Percentiles rank a stretch among this genome's conserved stretches.
Conservation (phyloP, 2,113 vertebrate species). For the Psittacula cyanocephala region DNA sequence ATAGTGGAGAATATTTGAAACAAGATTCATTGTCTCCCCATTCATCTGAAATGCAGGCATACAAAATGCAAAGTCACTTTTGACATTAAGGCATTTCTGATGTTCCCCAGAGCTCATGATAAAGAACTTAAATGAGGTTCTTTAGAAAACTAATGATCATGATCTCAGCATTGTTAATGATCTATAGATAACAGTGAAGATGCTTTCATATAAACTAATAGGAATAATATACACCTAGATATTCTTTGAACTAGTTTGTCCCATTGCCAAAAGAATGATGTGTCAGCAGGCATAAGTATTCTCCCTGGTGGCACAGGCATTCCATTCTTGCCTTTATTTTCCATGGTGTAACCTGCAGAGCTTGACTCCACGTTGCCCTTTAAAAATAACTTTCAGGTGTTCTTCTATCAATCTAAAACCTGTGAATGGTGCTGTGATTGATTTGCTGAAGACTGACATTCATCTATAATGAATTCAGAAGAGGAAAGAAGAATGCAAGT, state of each 20-base stretch:
- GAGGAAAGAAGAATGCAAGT: slow-evolving; percentile 22
- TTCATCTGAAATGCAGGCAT: not conserved
- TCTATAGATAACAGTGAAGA: not conserved
- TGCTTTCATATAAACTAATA: not conserved
- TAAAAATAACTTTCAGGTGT: slow-evolving; percentile 55
- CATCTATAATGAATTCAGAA: slow-evolving; percentile 50
- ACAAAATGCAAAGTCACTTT: slow-evolving; percentile 31
- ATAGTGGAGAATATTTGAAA: not conserved
- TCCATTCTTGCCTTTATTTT: slow-evolving; percentile 22
- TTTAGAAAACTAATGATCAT: not conserved
- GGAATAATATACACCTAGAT: not conserved
- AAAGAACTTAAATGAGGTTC: not conserved
- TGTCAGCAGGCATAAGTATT: not conserved
- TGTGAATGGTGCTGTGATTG: slow-evolving; percentile 35
- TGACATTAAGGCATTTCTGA: not conserved
- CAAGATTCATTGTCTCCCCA: not conserved
- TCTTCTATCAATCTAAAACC: slow-evolving; percentile 39
- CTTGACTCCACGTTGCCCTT: slow-evolving; percentile 26
- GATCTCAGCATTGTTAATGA: not conserved
- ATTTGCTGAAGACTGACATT: slow-evolving; percentile 51
- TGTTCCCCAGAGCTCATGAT: not conserved
- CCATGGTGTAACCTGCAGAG: not conserved
- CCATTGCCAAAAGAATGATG: not conserved
- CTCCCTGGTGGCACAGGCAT: not conserved
- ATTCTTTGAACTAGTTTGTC: not conserved